Percentiles rank a stretch among this genome's conserved stretches.
These are phyloP conservation scores for Oscheius sp. DNA, from an alignment of 2,888 invertebrate species.

Conservation along the genomic window DNA sequence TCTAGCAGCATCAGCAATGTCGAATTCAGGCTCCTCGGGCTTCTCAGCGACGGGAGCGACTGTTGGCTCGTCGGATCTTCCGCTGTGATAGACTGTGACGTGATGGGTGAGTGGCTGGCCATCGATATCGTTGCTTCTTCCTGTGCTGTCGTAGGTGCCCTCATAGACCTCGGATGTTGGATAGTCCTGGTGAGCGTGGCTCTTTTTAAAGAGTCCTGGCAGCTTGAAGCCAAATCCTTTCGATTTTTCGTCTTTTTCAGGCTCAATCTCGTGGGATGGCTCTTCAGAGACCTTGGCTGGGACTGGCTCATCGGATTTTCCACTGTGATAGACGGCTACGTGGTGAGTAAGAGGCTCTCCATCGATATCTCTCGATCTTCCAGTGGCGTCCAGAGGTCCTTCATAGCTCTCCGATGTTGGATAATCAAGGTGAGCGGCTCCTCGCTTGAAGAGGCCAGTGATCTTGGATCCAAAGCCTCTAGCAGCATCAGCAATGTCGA, in stretches of 20 bases:
- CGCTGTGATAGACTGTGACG: conserved; percentile 38
- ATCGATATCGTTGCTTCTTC: conserved; percentile 3
- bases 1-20: conserved; percentile 10
- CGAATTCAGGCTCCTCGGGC: background rate
- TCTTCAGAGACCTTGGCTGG: conserved; percentile 7
- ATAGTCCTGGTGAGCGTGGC: conserved; percentile 31
- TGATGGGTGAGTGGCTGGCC: conserved; percentile 35
- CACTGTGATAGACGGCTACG: conserved; percentile 47
- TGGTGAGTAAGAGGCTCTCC: conserved; percentile 44
- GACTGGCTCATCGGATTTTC: conserved; percentile 38
- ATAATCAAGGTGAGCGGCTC: conserved; percentile 51
- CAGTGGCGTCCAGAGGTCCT: conserved; percentile 43
- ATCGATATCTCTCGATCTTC: conserved; percentile 38
- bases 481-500: conserved; percentile 24
- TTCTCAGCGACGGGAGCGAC: background rate
- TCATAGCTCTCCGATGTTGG: conserved; percentile 45
- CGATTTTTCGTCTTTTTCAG: conserved; percentile 22
- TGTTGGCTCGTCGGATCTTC: background rate
- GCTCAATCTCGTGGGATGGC: conserved; percentile 4
- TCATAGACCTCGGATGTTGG: conserved; percentile 33
- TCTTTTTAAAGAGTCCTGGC: conserved; percentile 36
- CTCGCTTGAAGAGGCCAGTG: conserved; percentile 49
- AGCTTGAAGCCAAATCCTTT: conserved; percentile 35
- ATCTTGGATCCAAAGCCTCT: conserved; percentile 35
- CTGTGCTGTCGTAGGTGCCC: conserved; percentile 18